Conservation (phyloP, 2,888 invertebrate species). For the Rugalucina vietnamica region DNA sequence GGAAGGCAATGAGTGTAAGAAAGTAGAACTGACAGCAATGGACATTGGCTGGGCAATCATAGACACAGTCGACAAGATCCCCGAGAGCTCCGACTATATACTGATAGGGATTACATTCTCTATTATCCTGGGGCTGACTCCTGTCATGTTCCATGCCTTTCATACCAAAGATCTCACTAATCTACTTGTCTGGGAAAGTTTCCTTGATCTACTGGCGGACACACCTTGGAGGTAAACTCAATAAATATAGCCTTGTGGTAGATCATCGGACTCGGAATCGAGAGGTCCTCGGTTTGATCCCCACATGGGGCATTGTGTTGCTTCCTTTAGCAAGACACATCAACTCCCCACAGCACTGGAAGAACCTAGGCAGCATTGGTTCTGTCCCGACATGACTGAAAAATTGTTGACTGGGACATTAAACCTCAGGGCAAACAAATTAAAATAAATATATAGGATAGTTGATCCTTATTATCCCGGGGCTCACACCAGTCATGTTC, state of each 20-base stretch:
- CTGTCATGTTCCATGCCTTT: constrained; percentile 78
- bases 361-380: too few relatives aligned
- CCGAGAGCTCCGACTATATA: constrained; percentile 92
- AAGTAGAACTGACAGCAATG: constrained; percentile 95
- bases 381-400: too few relatives aligned
- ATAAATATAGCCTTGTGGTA: too few relatives aligned
- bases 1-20: constrained; percentile 95
- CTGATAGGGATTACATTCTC: constrained; percentile 85
- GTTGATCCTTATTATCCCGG: constrained; percentile 80
- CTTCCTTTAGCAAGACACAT: too few relatives aligned
- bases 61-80: constrained; percentile 93
- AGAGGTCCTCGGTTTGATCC: too few relatives aligned
- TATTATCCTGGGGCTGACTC: constrained; percentile 75
- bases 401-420: too few relatives aligned
- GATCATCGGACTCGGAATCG: too few relatives aligned
- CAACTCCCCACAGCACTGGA: too few relatives aligned
- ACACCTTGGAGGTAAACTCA: constrained; percentile 72
- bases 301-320: too few relatives aligned
- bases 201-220: constrained; percentile 18
- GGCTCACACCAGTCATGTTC: constrained; percentile 78
- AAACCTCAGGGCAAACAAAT: too few relatives aligned
- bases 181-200: constrained; percentile 55
- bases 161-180: constrained; percentile 70
- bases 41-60: constrained; percentile 98
- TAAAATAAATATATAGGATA: constrained; percentile 88